phyloP scores from a whole-genome alignment of 1,140 invertebrate species.

The Pemphigus obesinymphae region DNA sequence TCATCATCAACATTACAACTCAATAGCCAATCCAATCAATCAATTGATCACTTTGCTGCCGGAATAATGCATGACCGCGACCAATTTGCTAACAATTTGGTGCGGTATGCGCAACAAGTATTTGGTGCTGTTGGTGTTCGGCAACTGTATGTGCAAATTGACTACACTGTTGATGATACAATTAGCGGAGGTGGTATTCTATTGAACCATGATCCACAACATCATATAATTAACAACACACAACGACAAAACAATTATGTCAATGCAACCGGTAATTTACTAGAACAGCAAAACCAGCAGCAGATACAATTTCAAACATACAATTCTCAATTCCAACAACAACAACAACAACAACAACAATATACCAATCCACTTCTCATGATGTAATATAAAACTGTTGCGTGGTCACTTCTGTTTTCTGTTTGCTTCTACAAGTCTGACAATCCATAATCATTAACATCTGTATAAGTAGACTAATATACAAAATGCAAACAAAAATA shows the following conservation, averaged over 20 bases:
- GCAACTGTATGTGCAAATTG: slow-evolving; percentile 86
- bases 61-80: neutral
- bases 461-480: too few relatives aligned
- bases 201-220: neutral
- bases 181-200: neutral
- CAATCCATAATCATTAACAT: too few relatives aligned
- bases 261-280: neutral
- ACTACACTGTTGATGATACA: slow-evolving; percentile 66
- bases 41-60: neutral
- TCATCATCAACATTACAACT: neutral
- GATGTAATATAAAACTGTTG: too few relatives aligned
- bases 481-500: neutral
- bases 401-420: too few relatives aligned
- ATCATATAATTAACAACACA: neutral
- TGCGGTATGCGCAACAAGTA: slow-evolving; percentile 88
- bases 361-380: neutral
- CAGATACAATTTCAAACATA: neutral
- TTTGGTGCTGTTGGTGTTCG: slow-evolving; percentile 83
- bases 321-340: neutral
- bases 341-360: neutral
- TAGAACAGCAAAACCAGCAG: neutral
- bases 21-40: neutral
- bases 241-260: neutral
- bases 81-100: slow-evolving; percentile 69
- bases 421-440: too few relatives aligned